Percentiles rank a stretch among this genome's conserved stretches.
phyloP scores from a whole-genome alignment of 2,113 vertebrate genomes.

The Glaucomys volans region DNA sequence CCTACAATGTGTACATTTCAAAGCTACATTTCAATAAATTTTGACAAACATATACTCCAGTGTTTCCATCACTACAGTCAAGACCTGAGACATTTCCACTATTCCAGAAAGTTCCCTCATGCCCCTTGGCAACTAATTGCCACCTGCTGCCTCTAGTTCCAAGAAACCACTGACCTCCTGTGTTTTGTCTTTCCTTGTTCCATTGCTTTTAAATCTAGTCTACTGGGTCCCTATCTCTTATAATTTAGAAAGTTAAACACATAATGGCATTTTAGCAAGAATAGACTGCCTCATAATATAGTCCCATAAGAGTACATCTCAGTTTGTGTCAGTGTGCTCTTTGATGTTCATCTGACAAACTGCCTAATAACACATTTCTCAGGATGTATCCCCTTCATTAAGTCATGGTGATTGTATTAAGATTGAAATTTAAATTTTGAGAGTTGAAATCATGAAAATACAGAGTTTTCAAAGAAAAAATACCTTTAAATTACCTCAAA shows the following conservation, averaged over 20 bases:
- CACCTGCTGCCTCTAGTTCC: not conserved
- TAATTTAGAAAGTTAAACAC: not conserved
- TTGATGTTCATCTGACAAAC: not conserved
- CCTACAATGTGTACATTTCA: not conserved
- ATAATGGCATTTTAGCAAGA: not conserved
- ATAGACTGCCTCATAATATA: not conserved
- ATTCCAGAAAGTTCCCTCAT: not conserved
- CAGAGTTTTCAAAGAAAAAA: not conserved
- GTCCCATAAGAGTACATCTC: not conserved
- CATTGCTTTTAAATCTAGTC: not conserved
- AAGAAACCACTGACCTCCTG: not conserved
- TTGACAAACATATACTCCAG: too few relatives aligned
- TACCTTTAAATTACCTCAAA: not conserved
- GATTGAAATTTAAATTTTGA: not conserved
- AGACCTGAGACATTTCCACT: not conserved
- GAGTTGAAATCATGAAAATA: not conserved
- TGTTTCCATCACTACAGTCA: not conserved
- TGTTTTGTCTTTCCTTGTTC: not conserved
- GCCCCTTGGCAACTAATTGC: not conserved
- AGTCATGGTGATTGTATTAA: not conserved
- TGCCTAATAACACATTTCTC: not conserved
- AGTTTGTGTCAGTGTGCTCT: not conserved
- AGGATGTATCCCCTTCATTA: not conserved
- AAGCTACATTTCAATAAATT: not conserved
- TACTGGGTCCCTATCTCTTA: not conserved